phyloP scores from a whole-genome alignment of 2,113 vertebrate genomes.

The Papio anubis region DNA sequence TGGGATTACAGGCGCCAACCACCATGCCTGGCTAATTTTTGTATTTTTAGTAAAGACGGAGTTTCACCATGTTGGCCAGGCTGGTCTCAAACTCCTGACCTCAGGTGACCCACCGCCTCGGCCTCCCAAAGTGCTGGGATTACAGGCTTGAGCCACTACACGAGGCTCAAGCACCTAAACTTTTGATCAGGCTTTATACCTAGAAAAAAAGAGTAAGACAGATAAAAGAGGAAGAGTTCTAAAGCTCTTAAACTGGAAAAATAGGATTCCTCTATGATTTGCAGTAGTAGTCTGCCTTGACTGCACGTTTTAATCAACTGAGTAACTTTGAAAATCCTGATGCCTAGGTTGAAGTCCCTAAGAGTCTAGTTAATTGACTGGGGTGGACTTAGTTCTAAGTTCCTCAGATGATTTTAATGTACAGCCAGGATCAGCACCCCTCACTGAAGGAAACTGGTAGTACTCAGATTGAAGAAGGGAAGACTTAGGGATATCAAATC shows the following conservation, averaged over 20 bases:
- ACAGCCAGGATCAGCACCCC: neutral
- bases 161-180: no score
- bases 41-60: no score
- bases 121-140: no score
- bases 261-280: no score
- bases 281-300: neutral
- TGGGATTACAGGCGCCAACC: no score
- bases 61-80: no score
- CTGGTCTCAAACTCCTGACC: no score
- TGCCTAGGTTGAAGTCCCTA: neutral
- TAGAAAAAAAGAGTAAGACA: neutral
- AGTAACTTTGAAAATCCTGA: neutral
- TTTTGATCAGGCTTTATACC: neutral
- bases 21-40: no score
- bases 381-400: neutral
- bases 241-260: neutral
- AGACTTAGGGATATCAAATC: neutral
- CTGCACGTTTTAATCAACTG: neutral
- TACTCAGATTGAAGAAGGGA: neutral
- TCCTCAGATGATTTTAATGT: neutral
- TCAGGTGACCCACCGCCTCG: no score
- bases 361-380: no score
- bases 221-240: neutral
- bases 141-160: no score
- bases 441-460: neutral